Base-by-base conservation (phyloP, 2,888 invertebrate genomes). In the Aporophyla lueneburgensis region DNA sequence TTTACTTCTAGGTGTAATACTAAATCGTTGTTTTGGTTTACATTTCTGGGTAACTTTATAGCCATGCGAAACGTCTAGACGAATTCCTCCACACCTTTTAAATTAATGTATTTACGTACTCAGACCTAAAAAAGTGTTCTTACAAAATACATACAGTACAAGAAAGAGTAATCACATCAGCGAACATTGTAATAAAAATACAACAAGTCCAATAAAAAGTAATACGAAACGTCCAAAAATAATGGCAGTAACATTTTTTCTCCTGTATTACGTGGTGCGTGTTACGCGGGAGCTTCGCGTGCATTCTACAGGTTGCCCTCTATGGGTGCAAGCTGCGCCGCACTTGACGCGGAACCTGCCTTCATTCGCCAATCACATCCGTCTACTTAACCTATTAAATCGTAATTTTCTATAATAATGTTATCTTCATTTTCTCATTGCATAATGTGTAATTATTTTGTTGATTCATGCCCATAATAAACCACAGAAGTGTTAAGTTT, bases 251-350 rank as follows among this genome's bases (percentile, higher is more conserved):
- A 72, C n/a, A 56, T 76, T 81, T 81, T 78, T 84, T 81, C 75
- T 65, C 72, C 66, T 67, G 59, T 78, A 61, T 86, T 86, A 85
- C 85, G 82, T 80, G 43, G 67, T 68, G 61, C 74, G 74, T 78
- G 78, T 87, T 87, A 85, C 81, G 84, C 81, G 59, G 89, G 90
- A 89, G 84, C 85, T 87, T 87, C 80, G 75, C 78, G 89, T 87
- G 89, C 95, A 95, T 95, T 95, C 95, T 95, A 95, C 95, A 83
- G 85, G 93, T 92, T 94, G 81, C 95, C 94, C 79, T 88, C 87
- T 94, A 94, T 86, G 94, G 95, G 53, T 65, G 71, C 87, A 86
- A 82, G 61, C 49, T 68, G 87, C 69, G 69, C 24, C 67, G 88
- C 92, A 93, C 93, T 93, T 92, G 93, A 91, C 90, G 84, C 88